These are phyloP conservation scores for Anastrepha ludens DNA, from an alignment of 1,140 invertebrate species.

Conservation along the genomic window DNA sequence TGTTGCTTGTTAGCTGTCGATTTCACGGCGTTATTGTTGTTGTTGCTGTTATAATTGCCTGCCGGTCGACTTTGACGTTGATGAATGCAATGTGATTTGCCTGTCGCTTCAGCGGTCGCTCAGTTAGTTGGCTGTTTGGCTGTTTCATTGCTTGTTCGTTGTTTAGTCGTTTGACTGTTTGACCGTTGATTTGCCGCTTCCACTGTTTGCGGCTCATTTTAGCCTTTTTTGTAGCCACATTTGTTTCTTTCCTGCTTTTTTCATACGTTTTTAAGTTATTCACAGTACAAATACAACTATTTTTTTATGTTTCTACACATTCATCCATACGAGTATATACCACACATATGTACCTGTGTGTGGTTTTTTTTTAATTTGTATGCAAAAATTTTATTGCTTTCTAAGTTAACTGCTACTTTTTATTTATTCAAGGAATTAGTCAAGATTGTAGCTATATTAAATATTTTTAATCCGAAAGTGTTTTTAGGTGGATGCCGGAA, in stretches of 20 bases:
- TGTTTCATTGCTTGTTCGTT: background rate
- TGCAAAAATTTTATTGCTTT: too few relatives aligned
- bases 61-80: conserved; percentile 31
- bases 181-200: background rate
- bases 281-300: too few relatives aligned
- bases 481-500: too few relatives aligned
- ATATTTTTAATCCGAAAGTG: too few relatives aligned
- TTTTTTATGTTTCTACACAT: too few relatives aligned
- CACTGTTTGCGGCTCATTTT: background rate
- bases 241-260: background rate
- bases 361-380: too few relatives aligned
- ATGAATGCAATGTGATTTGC: conserved; percentile 45
- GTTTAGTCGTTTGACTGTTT: background rate
- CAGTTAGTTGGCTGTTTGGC: background rate
- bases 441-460: too few relatives aligned
- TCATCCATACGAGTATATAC: too few relatives aligned
- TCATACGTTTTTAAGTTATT: background rate
- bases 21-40: background rate
- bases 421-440: too few relatives aligned
- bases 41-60: conserved; percentile 21
- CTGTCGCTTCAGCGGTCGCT: background rate
- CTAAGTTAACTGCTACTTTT: too few relatives aligned
- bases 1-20: background rate
- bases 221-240: background rate
- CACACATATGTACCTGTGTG: too few relatives aligned